Percentiles rank a stretch among this genome's conserved stretches.
phyloP scores from a whole-genome alignment of 2,888 invertebrate genomes.

The Caradrina kadenii region DNA sequence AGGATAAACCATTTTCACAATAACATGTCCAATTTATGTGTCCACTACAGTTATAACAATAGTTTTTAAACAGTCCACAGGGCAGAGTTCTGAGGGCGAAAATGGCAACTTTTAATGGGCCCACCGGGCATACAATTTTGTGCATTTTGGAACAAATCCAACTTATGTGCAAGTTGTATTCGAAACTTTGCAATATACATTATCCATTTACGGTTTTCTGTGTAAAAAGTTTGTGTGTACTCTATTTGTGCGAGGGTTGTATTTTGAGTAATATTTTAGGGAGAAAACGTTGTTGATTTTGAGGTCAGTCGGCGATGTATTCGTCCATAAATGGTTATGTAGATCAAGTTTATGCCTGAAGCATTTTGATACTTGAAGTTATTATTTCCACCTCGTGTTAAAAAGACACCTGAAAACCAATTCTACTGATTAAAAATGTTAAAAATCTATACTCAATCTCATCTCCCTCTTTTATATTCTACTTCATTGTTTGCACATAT shows the following conservation, averaged over 20 bases:
- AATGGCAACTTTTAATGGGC: constrained; percentile 83
- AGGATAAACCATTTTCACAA: constrained; percentile 66
- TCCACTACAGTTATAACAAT: constrained; percentile 74
- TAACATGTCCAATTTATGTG: constrained; percentile 71
- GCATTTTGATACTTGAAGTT: background rate
- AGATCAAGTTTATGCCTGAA: background rate
- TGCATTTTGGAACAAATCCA: constrained; percentile 76
- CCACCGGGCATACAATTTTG: constrained; percentile 74
- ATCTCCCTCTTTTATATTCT: too few species aligned
- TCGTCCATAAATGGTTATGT: constrained; percentile 11
- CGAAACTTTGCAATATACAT: constrained; percentile 48
- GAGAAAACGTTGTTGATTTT: background rate
- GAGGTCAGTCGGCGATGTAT: constrained; percentile 9
- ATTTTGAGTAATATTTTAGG: constrained; percentile 16
- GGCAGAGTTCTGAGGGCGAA: constrained; percentile 71
- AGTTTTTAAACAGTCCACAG: constrained; percentile 67
- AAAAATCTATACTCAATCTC: too few species aligned
- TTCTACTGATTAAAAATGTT: too few species aligned
- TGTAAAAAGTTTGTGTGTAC: constrained; percentile 15
- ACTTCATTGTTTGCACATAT: too few species aligned
- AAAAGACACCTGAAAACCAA: too few species aligned
- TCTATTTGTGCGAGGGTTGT: constrained; percentile 10
- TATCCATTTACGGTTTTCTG: constrained; percentile 49
- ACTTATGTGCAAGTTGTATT: constrained; percentile 62
- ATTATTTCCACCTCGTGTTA: background rate